A percentile compares a stretch with the other conserved stretches of the same genome.
These are phyloP conservation scores for Puntigrus tetrazona DNA, from an alignment of 2,113 vertebrate genomes.

Conservation along the genomic window DNA sequence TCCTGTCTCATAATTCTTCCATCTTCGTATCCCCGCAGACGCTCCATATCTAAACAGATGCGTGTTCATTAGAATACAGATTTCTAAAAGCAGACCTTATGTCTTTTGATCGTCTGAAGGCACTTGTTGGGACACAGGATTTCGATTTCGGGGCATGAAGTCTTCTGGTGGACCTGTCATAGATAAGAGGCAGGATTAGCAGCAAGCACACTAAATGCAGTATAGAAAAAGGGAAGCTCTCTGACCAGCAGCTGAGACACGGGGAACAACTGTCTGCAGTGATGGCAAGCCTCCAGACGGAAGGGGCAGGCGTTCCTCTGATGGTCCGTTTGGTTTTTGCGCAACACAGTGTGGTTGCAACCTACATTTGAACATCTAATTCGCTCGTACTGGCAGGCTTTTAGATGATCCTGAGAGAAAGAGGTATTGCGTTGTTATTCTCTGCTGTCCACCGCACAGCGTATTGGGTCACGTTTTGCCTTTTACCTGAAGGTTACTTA, in stretches of 20 bases:
- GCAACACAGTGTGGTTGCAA: slow-evolving; percentile 74
- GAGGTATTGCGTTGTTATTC: not conserved
- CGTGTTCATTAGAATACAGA: not conserved
- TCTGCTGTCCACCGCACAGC: too few species aligned
- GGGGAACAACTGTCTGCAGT: slow-evolving; percentile 73
- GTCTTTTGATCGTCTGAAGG: slow-evolving; percentile 74
- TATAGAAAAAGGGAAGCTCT: not conserved
- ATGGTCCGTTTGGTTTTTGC: slow-evolving; percentile 78
- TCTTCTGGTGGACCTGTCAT: slow-evolving; percentile 78
- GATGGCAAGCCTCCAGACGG: slow-evolving; percentile 77
- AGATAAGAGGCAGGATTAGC: not conserved
- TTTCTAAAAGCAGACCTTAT: slow-evolving; percentile 63
- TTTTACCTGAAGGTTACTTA: slow-evolving; percentile 82
- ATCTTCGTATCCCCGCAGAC: not conserved
- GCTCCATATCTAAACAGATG: not conserved
- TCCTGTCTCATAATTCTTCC: too few species aligned
- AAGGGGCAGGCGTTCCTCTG: slow-evolving; percentile 70
- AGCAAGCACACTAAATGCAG: not conserved
- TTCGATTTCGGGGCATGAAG: slow-evolving; percentile 78
- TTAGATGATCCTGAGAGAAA: slow-evolving; percentile 79
- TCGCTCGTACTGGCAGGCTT: slow-evolving; percentile 77
- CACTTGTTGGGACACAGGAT: slow-evolving; percentile 82
- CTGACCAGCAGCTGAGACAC: slow-evolving; percentile 76
- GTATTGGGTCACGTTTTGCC: not conserved
- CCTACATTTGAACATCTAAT: slow-evolving; percentile 74